Evolutionary conservation across 2,797 vertebrate genomes (phyloP), one percentile per base, ranked within the genome.

Genomic region (Smutsia temminckii): DNA sequence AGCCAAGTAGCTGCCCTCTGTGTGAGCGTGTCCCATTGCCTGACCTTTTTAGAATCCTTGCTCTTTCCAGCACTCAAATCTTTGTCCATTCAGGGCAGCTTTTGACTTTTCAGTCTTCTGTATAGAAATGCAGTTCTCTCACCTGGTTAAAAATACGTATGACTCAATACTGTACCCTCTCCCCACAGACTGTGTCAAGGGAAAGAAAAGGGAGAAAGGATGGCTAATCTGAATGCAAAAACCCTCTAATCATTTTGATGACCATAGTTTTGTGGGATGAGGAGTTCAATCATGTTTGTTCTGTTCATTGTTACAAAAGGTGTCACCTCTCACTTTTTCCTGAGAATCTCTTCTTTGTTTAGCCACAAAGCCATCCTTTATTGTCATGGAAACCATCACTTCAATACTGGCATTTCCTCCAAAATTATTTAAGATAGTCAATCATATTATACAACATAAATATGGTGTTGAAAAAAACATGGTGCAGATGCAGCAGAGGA

Each of bases 301-400:
- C 42, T 75, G 37, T 64, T 53, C 32, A 49, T 80, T 85, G 75
- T 91, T 89, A 34, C 34, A 71, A 83, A 96, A 96, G 75, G 68
- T 72, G 77, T 79, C 34, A 71, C 32, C 55, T 75, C 92, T 83
- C 59, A 68, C 6, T 93, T 97, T 93, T 93, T 72, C 93, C 89
- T 72, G 61, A 86, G 85, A 95, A 42, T 61, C 53, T 94, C 13
- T 49, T 79, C 61, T 95, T 92, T 91, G 74, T 93, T 93, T 95
- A 86, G 74, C 27, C 27, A 91, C 74, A 95, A 84, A 81, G 40
- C n/a, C 66, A 89, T 95, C 27, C 61, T 93, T 91, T 85, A 91
- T 92, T 97, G 88, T 90, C 92, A 96, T 94, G 92, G 94, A 95
- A 97, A 96, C 92, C 51, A 66, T 75, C 57, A 72, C 61, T 97